Conservation (phyloP, 2,888 invertebrate genomes). For the Campopleginae sp. region DNA sequence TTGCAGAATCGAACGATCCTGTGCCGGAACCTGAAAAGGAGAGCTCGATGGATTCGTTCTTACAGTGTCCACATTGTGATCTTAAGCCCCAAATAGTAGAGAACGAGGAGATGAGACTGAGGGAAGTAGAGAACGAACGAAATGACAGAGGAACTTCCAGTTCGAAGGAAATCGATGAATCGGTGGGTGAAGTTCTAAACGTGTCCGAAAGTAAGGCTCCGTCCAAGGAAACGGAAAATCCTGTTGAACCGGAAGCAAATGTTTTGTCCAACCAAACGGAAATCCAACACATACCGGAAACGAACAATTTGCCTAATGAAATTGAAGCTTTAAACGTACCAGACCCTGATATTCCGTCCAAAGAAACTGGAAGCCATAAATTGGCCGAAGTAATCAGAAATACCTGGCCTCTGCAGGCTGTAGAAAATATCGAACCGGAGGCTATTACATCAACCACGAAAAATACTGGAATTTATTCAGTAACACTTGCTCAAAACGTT, state of each 20-base stretch:
- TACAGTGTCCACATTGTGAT: not conserved
- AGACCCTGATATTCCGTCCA: not conserved
- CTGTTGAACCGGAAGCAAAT: not conserved
- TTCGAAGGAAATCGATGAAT: not conserved
- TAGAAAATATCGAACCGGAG: not conserved
- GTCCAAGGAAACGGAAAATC: not conserved
- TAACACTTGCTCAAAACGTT: slow-evolving; percentile 16
- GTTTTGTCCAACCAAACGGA: not conserved
- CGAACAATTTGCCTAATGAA: not conserved
- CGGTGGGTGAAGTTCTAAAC: not conserved
- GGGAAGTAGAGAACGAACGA: not conserved
- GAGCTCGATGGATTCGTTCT: slow-evolving; percentile 1
- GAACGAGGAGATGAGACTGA: slow-evolving; percentile 6
- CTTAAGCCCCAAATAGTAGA: slow-evolving; percentile 1
- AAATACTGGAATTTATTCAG: slow-evolving; percentile 5
- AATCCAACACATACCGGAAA: not conserved
- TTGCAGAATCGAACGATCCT: slow-evolving; percentile 14
- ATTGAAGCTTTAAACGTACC: slow-evolving; percentile 3
- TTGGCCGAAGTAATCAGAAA: not conserved
- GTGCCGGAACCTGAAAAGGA: slow-evolving; percentile 10
- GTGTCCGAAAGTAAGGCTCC: not conserved
- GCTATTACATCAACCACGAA: not conserved
- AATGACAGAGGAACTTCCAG: not conserved
- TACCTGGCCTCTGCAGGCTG: slow-evolving; percentile 4
- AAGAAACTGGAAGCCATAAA: not conserved